Evolutionary conservation across 2,797 vertebrate species (phyloP).

Genomic region (Tangara arthus): DNA sequence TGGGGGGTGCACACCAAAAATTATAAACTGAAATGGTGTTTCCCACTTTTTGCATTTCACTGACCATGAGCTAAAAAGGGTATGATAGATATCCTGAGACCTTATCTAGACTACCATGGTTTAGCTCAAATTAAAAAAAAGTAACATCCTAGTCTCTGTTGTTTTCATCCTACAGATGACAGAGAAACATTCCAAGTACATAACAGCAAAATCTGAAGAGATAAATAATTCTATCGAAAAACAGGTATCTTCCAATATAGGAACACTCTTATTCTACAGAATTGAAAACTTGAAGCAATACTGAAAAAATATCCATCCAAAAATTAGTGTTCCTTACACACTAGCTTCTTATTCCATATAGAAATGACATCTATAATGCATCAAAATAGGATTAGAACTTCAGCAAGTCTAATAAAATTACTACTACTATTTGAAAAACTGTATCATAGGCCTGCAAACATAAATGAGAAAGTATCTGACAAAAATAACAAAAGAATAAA

Average conservation of each 20-base stretch:
- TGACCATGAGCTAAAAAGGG: neutral
- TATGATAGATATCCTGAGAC: neutral
- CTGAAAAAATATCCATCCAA: neutral
- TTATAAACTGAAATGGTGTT: neutral
- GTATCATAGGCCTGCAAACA: neutral
- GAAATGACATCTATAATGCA: neutral
- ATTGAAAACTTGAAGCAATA: neutral
- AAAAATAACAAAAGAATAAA: neutral
- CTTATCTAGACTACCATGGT: neutral
- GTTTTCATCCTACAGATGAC: neutral
- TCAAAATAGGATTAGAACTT: neutral
- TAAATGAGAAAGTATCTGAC: neutral
- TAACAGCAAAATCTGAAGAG: neutral
- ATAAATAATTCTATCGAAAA: neutral
- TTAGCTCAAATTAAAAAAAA: neutral
- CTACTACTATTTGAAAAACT: neutral
- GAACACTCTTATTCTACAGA: neutral
- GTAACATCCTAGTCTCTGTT: neutral
- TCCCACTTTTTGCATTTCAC: neutral
- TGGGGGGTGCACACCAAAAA: neutral
- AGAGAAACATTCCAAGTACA: neutral
- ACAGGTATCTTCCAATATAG: neutral
- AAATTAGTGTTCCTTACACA: neutral
- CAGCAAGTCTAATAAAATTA: neutral
- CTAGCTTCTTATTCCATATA: neutral